Evolutionary conservation across 2,888 invertebrate species (phyloP).

Genomic region (Agrotis puta): DNA sequence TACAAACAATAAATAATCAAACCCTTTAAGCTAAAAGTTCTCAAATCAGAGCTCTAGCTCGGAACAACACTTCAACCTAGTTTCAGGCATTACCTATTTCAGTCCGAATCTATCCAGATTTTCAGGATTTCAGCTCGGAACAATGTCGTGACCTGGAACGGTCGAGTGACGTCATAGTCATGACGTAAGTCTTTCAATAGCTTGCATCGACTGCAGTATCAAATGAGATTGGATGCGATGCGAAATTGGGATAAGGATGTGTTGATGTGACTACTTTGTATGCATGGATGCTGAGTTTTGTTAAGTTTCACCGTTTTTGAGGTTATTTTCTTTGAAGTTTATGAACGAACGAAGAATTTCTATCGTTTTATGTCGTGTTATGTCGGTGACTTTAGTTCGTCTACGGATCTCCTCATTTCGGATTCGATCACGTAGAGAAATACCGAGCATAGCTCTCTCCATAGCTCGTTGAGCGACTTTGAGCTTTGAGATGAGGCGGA

Average conservation of each 20-base stretch:
- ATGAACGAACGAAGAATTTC: not conserved
- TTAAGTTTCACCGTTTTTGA: not conserved
- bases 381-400: too few species aligned
- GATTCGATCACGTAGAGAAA: too few species aligned
- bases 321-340: constrained; percentile 1
- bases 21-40: not conserved
- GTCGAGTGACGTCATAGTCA: constrained; percentile 42
- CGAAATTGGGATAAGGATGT: constrained; percentile 22
- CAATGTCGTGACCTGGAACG: constrained; percentile 52
- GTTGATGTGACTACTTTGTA: constrained; percentile 10
- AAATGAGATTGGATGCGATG: constrained; percentile 35
- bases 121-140: constrained; percentile 39
- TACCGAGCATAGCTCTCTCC: too few species aligned
- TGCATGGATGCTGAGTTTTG: not conserved
- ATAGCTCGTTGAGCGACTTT: too few species aligned
- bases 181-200: constrained; percentile 48
- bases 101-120: constrained; percentile 23
- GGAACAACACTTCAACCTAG: constrained; percentile 25
- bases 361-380: too few species aligned
- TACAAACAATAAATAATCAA: not conserved
- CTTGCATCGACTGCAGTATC: constrained; percentile 31
- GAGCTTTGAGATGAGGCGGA: too few species aligned
- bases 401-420: too few species aligned
- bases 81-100: constrained; percentile 23
- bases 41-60: constrained; percentile 1